Percentiles rank a stretch among this genome's conserved stretches.
phyloP scores from a whole-genome alignment of 2,113 vertebrate genomes.

The Campylomormyrus tamandua region DNA sequence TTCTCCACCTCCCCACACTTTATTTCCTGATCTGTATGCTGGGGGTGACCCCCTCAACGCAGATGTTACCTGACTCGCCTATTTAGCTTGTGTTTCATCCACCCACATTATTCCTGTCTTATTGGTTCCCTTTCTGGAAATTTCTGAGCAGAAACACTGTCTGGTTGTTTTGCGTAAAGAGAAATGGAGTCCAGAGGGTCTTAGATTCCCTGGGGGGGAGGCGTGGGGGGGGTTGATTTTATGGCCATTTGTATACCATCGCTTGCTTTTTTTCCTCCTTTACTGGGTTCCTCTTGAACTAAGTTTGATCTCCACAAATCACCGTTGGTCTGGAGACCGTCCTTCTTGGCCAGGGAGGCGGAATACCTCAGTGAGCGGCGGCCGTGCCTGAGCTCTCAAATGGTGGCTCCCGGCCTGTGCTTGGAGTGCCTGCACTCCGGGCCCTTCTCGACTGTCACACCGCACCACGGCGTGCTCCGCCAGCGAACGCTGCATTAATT shows the following conservation, averaged over 20 bases:
- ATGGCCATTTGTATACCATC: neutral
- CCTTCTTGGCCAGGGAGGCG: neutral
- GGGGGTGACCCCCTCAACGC: neutral
- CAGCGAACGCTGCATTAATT: neutral
- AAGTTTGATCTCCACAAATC: neutral
- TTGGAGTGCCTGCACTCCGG: neutral
- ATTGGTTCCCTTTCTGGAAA: neutral
- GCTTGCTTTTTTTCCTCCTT: neutral
- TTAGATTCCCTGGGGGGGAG: neutral
- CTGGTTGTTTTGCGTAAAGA: neutral
- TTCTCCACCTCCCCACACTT: neutral
- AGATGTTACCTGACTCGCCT: neutral
- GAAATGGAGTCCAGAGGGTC: neutral
- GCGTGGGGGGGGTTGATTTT: neutral
- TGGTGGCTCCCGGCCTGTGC: neutral
- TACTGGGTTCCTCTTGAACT: neutral
- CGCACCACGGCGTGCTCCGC: too few relatives aligned
- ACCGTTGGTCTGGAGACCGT: neutral
- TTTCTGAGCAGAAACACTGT: neutral
- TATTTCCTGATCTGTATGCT: neutral
- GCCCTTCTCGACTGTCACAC: neutral
- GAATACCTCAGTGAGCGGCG: neutral
- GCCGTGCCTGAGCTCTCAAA: neutral
- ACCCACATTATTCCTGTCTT: neutral
- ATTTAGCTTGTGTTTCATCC: neutral